Evolutionary conservation across 2,113 vertebrate genomes (phyloP).

Genomic region (Xiphorhynchus elegans): DNA sequence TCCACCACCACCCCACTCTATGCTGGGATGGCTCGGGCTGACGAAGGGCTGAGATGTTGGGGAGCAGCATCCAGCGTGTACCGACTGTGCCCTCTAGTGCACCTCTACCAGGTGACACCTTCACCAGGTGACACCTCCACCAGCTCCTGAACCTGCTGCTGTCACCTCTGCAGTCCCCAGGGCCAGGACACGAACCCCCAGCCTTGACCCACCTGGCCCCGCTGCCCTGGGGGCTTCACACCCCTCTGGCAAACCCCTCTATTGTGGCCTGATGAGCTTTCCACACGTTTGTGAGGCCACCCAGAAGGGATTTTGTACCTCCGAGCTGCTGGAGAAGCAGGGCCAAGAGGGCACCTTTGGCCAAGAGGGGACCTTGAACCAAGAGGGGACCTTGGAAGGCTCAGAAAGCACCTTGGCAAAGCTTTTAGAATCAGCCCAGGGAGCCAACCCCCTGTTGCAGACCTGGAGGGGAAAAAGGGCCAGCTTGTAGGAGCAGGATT

Average conservation of each 20-base stretch:
- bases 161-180: too few species aligned
- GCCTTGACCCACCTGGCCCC: not conserved
- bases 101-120: not conserved
- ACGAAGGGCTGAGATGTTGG: rapidly evolving
- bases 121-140: not conserved
- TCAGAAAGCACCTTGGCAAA: not conserved
- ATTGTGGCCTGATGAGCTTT: not conserved
- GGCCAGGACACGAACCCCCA: not conserved
- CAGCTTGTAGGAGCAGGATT: not conserved
- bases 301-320: not conserved
- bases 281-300: rapidly evolving
- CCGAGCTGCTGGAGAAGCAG: not conserved
- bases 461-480: rapidly evolving
- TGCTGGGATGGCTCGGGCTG: not conserved
- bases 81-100: conserved; percentile 9
- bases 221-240: not conserved
- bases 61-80: not conserved
- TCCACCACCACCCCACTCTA: not conserved
- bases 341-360: not conserved
- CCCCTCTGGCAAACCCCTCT: rapidly evolving
- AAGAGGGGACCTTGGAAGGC: not conserved
- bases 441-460: not conserved
- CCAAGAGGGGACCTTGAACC: not conserved
- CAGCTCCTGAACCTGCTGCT: not conserved
- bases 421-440: not conserved